A percentile compares a stretch with the other conserved stretches of the same genome.
These are phyloP conservation scores for Lasioglossum marginatum DNA, from an alignment of 2,888 invertebrate species.

Conservation along the genomic window DNA sequence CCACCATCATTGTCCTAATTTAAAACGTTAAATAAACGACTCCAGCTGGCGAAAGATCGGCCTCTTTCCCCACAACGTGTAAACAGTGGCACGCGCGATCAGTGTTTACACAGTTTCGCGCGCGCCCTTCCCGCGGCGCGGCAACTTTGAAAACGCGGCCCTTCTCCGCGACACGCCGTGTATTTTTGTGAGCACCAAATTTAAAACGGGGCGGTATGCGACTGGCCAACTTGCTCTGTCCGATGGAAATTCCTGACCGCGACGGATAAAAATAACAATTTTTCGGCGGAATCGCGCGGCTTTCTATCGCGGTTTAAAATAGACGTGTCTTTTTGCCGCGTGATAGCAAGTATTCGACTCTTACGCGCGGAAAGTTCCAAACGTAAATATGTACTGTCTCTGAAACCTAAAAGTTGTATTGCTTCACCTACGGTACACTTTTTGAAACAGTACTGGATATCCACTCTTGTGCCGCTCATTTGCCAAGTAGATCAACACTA, in stretches of 20 bases:
- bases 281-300: slow-evolving; percentile 29
- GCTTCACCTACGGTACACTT: neutral
- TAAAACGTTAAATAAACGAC: slow-evolving; percentile 55
- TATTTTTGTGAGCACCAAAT: slow-evolving; percentile 59
- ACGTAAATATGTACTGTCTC: neutral
- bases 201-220: slow-evolving; percentile 40
- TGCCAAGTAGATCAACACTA: neutral
- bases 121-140: slow-evolving; percentile 21
- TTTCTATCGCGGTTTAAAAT: slow-evolving; percentile 31
- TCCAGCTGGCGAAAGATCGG: slow-evolving; percentile 4
- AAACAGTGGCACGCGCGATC: slow-evolving; percentile 56
- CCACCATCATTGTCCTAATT: slow-evolving; percentile 25
- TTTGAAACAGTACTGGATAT: neutral
- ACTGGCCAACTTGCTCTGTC: slow-evolving; percentile 30
- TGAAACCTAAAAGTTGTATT: neutral
- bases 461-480: too few relatives aligned
- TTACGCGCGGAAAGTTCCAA: neutral
- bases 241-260: slow-evolving; percentile 34
- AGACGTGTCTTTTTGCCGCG: neutral
- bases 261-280: slow-evolving; percentile 57
- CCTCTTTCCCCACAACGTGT: slow-evolving; percentile 18
- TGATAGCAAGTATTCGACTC: neutral
- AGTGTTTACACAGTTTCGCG: slow-evolving; percentile 58
- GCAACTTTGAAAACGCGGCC: slow-evolving; percentile 23
- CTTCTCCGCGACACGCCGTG: neutral